Evolutionary conservation across 2,888 invertebrate genomes (phyloP), one percentile per base, ranked within the genome.

Genomic region (Octodonta nipae): DNA sequence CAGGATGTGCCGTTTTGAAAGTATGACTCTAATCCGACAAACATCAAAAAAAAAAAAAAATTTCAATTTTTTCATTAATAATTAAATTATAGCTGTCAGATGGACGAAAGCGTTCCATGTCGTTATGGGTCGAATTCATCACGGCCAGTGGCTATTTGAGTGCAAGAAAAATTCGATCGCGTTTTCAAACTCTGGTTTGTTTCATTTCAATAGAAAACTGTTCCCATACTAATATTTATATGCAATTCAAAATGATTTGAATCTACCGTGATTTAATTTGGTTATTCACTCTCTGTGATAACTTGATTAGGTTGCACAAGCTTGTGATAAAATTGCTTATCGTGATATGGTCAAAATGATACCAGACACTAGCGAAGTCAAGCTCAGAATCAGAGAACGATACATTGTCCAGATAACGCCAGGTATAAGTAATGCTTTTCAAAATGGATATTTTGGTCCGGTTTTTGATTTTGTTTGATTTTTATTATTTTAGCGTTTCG

Each of bases 91-190:
- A n/a, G n/a, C 66, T 85, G 27, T 78, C 79, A 67, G 85, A 86
- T 68, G 85, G 85, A 26, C 67, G 85, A 13, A 86, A 87, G 55
- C 67, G 85, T 24, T 83, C 83, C 45, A 87, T 86, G 86, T 84
- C 83, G 2, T 66, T 86, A 3, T 87, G 85, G 86, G 85, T 86
- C n/a, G 86, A 86, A 57, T 86, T 87, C 63, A 87, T 86, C 50
- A 86, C 85, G 1, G 86, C 86, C 14, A 81, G 80, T 11, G 86
- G 86, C 2, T 86, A 87, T 56, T 65, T 86, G 29, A 82, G 81
- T 1, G 85, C 85, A 0, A 60, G 85, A 12, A 86, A 86, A 59
- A 86, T 86, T 47, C 71, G 85, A 22, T 82, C 83, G 31, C 61
- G 85, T 8, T 86, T 86, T 58, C 84, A 82, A 59, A 78, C 79